Conservation (phyloP, 2,888 invertebrate species). For the Synanthedon andrenaeformis region DNA sequence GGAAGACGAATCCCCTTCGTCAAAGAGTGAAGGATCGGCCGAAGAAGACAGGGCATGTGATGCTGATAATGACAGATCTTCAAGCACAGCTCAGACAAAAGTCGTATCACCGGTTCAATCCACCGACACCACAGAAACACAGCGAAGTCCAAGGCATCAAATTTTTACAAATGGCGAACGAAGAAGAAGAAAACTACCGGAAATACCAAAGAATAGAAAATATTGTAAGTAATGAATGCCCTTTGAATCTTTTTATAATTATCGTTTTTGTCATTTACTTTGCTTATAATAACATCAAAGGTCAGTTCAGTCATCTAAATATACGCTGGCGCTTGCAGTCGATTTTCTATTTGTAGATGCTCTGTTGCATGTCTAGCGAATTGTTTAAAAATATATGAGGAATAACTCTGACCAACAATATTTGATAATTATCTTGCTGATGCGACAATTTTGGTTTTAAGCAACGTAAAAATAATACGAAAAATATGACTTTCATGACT, state of each 20-base stretch:
- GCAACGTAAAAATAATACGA: no score
- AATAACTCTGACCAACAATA: not conserved
- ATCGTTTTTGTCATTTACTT: not conserved
- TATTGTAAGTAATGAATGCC: slow-evolving; percentile 65
- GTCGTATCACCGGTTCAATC: slow-evolving; percentile 34
- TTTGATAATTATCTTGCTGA: no score
- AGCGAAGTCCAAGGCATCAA: slow-evolving; percentile 47
- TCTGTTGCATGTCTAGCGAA: slow-evolving; percentile 19
- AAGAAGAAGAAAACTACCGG: slow-evolving; percentile 85
- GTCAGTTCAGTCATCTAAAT: slow-evolving; percentile 8
- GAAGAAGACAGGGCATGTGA: slow-evolving; percentile 72
- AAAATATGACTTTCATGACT: no score
- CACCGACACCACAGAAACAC: slow-evolving; percentile 33
- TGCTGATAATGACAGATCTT: slow-evolving; percentile 61
- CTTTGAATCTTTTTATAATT: not conserved
- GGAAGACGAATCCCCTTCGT: slow-evolving; percentile 85
- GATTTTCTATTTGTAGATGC: slow-evolving; percentile 9
- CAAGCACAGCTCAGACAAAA: slow-evolving; percentile 15
- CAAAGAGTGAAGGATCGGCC: slow-evolving; percentile 79
- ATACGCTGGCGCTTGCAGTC: slow-evolving; percentile 8
- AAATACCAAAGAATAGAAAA: slow-evolving; percentile 91
- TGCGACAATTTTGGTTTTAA: no score
- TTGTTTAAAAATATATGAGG: slow-evolving; percentile 1
- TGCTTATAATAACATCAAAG: slow-evolving; percentile 7
- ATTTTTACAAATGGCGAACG: slow-evolving; percentile 69